A percentile compares a stretch with the other conserved stretches of the same genome.
These are phyloP conservation scores for Epistrophella euchroma DNA, from an alignment of 2,888 invertebrate genomes.

Conservation along the genomic window DNA sequence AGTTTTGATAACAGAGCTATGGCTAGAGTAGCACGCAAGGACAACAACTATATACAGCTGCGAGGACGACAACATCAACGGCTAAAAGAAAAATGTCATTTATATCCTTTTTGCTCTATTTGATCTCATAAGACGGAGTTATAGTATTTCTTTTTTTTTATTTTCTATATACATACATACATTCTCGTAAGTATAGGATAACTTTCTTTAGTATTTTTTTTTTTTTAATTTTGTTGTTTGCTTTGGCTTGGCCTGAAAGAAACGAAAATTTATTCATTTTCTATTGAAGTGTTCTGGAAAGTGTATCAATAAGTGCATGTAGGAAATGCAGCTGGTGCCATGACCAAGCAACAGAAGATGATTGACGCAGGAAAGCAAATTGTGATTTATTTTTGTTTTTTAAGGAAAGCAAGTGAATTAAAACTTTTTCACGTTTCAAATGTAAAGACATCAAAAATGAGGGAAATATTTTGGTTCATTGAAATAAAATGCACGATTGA, in stretches of 20 bases:
- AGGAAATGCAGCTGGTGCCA: slow-evolving; percentile 16
- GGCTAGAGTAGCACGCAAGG: slow-evolving; percentile 19
- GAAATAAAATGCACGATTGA: not conserved
- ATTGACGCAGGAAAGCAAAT: slow-evolving; percentile 10
- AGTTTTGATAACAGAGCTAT: slow-evolving; percentile 45
- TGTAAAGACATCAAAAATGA: not conserved
- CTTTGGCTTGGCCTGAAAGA: not conserved
- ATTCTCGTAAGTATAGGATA: not conserved
- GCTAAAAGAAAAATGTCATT: slow-evolving; percentile 21
- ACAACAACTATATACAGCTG: not conserved
- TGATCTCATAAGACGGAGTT: slow-evolving; percentile 30
- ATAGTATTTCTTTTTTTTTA: not conserved
- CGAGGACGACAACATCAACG: slow-evolving; percentile 3
- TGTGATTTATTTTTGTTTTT: not conserved
- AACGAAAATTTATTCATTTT: slow-evolving; percentile 17
- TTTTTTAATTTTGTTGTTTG: not conserved
- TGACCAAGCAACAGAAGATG: slow-evolving; percentile 29
- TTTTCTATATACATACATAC: not conserved
- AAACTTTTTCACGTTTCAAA: slow-evolving; percentile 1
- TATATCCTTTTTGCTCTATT: slow-evolving; percentile 41
- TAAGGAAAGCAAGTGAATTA: not conserved
- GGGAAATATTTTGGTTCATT: not conserved
- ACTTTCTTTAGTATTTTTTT: not conserved
- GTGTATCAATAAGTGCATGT: slow-evolving; percentile 28
- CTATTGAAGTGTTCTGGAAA: not conserved